These are phyloP conservation scores for Xanthorhoe designata DNA, from an alignment of 2,888 invertebrate genomes.

Conservation along the genomic window DNA sequence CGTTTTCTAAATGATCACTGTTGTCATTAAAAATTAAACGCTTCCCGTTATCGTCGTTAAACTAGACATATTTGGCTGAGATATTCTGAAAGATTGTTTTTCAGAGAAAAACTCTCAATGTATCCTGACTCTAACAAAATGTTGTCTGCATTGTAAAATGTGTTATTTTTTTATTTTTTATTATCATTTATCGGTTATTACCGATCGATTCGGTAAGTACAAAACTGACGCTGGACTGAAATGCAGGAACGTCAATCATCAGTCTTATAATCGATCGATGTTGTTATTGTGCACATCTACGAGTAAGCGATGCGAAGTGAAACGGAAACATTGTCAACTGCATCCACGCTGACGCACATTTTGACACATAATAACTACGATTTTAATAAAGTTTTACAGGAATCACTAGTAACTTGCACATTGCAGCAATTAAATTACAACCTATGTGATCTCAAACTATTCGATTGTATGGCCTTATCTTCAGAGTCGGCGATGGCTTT, in stretches of 20 bases:
- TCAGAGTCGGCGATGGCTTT: constrained; percentile 3
- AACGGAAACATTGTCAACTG: constrained; percentile 2
- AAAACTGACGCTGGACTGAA: not conserved
- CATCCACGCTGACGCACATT: not conserved
- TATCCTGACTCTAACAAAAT: not conserved
- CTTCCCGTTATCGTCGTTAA: not conserved
- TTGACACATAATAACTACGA: not conserved
- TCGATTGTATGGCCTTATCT: constrained; percentile 22
- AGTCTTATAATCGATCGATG: not conserved
- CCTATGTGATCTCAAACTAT: constrained; percentile 21
- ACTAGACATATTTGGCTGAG: not conserved
- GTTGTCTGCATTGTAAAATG: not conserved
- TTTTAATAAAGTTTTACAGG: not conserved
- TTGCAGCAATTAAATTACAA: constrained; percentile 20
- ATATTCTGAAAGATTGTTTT: not conserved
- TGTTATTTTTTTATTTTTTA: too few relatives aligned
- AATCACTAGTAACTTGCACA: constrained; percentile 1
- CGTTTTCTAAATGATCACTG: not conserved
- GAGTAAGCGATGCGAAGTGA: not conserved
- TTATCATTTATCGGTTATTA: too few relatives aligned
- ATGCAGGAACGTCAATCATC: not conserved
- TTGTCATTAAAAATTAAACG: not conserved
- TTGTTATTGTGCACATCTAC: constrained; percentile 2
- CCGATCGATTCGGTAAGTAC: too few relatives aligned
- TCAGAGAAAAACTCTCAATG: not conserved